phyloP scores from a whole-genome alignment of 1,140 invertebrate species.

The Odontomachus brunneus region DNA sequence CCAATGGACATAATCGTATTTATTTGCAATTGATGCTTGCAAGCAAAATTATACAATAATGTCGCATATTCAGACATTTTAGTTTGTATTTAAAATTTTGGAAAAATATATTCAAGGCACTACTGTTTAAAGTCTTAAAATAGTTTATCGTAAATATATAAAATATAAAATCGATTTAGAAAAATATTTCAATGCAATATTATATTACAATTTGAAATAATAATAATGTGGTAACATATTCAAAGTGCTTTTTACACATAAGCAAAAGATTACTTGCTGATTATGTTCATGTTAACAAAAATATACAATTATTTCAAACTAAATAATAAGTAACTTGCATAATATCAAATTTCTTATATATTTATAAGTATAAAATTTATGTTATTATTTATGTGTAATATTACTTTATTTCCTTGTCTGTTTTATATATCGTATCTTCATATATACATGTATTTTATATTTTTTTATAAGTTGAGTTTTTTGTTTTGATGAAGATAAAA shows the following conservation, averaged over 20 bases:
- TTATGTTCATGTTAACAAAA: neutral
- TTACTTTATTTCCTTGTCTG: neutral
- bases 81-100: conserved; percentile 22
- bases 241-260: conserved; percentile 31
- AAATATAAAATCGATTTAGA: conserved; percentile 36
- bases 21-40: conserved; percentile 32
- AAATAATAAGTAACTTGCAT: conserved; percentile 13
- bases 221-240: conserved; percentile 32
- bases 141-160: conserved; percentile 28
- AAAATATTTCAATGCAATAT: conserved; percentile 54
- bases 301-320: conserved; percentile 16
- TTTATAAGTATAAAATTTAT: conserved; percentile 27
- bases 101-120: conserved; percentile 66
- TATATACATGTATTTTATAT: conserved; percentile 2
- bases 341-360: neutral
- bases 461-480: conserved; percentile 15
- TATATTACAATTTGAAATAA: conserved; percentile 6
- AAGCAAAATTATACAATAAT: conserved; percentile 28
- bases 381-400: neutral
- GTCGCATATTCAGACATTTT: conserved; percentile 51
- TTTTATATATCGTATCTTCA: neutral
- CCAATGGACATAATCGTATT: conserved; percentile 49
- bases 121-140: conserved; percentile 54
- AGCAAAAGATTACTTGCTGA: conserved; percentile 16
- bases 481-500: conserved; percentile 5